Percentiles rank a stretch among this genome's conserved stretches.
Conservation (phyloP, 2,113 vertebrate species). For the Pyxicephalus adspersus region DNA sequence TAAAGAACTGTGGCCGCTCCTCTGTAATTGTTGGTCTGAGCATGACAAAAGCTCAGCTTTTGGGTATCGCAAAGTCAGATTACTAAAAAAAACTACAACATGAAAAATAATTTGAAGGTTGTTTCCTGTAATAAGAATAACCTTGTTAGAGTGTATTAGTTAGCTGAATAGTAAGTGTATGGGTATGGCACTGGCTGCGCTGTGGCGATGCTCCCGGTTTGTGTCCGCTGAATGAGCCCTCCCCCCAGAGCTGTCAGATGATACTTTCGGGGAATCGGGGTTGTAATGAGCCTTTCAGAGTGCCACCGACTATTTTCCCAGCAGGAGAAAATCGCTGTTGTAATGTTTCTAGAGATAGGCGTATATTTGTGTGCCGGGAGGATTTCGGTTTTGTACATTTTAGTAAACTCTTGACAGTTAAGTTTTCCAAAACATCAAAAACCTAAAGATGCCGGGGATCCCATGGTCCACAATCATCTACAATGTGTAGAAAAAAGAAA, state of each 20-base stretch:
- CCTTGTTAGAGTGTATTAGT: slow-evolving; percentile 40
- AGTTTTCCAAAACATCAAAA: no score
- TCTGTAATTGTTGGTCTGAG: slow-evolving; percentile 10
- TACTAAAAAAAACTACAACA: not conserved
- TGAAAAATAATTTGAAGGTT: slow-evolving; percentile 32
- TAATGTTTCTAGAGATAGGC: not conserved
- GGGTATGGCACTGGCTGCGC: not conserved
- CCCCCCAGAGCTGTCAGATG: slow-evolving; percentile 55
- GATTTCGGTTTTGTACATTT: not conserved
- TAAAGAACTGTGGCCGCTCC: no score
- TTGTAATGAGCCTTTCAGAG: slow-evolving; percentile 49
- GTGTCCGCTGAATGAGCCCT: slow-evolving; percentile 54
- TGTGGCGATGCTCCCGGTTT: slow-evolving; percentile 4
- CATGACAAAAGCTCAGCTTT: slow-evolving; percentile 1
- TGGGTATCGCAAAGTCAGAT: slow-evolving; percentile 1
- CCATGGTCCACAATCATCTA: no score
- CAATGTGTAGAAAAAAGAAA: no score
- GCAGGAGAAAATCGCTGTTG: slow-evolving; percentile 26
- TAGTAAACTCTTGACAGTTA: not conserved
- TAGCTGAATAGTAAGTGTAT: slow-evolving; percentile 23
- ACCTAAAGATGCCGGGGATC: no score
- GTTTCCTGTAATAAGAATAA: slow-evolving; percentile 37
- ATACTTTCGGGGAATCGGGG: slow-evolving; percentile 54
- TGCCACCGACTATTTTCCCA: slow-evolving; percentile 55
- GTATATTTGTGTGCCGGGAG: not conserved